Conservation (phyloP, 2,113 vertebrate genomes). For the Petaurus breviceps region DNA sequence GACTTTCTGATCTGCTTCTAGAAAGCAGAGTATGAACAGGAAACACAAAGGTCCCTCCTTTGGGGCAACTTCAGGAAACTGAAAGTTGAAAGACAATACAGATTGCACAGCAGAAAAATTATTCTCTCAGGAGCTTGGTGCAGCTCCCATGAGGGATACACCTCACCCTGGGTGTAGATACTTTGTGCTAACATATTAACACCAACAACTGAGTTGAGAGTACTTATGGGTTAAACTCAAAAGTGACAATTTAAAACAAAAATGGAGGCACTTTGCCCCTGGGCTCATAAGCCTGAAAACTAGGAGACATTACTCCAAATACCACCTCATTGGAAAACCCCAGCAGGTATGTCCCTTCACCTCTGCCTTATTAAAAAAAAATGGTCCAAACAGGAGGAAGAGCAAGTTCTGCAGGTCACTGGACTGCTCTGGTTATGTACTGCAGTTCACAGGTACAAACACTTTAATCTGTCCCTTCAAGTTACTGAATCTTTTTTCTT, state of each 20-base stretch:
- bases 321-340: conserved; percentile 16
- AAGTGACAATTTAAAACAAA: conserved; percentile 44
- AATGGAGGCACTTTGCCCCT: conserved; percentile 3
- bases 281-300: conserved; percentile 55
- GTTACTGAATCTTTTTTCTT: conserved; percentile 89
- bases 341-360: background rate
- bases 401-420: background rate
- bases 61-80: conserved; percentile 1
- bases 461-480: conserved; percentile 67
- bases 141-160: background rate
- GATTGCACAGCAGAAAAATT: background rate
- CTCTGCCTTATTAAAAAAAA: conserved; percentile 27
- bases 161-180: conserved; percentile 11
- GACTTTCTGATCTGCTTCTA: conserved; percentile 3
- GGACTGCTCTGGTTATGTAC: conserved; percentile 22
- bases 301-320: conserved; percentile 54
- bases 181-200: conserved; percentile 5
- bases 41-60: conserved; percentile 27
- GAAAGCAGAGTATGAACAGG: conserved; percentile 5
- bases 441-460: conserved; percentile 45
- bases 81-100: background rate
- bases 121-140: background rate
- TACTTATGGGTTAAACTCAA: conserved; percentile 49
- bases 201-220: conserved; percentile 52
- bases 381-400: conserved; percentile 38